Conservation (phyloP, 2,888 invertebrate genomes). For the Macaria notata region DNA sequence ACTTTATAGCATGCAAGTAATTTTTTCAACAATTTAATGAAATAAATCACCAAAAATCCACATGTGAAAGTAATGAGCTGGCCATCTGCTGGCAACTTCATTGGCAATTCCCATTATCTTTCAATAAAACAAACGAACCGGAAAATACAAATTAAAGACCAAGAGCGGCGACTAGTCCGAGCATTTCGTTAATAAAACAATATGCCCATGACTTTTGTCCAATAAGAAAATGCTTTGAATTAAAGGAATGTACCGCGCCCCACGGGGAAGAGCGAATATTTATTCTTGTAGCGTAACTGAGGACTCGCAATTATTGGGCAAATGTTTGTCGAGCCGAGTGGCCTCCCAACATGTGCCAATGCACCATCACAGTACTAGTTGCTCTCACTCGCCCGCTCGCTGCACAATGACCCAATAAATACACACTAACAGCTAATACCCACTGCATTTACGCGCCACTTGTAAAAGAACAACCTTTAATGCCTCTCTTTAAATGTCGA, state of each 20-base stretch:
- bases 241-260: conserved; percentile 62
- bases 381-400: conserved; percentile 56
- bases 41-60: too few relatives aligned
- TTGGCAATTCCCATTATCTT: conserved; percentile 14
- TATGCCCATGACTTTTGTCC: conserved; percentile 64
- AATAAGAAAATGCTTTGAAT: conserved; percentile 74
- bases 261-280: conserved; percentile 61
- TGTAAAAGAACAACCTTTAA: conserved; percentile 30
- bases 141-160: conserved; percentile 30
- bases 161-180: conserved; percentile 39
- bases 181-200: conserved; percentile 71
- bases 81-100: background rate
- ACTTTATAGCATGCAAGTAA: too few relatives aligned
- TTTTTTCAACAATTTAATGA: too few relatives aligned
- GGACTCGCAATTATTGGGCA: conserved; percentile 77
- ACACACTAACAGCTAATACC: conserved; percentile 44
- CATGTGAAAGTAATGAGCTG: too few relatives aligned
- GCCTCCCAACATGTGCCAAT: conserved; percentile 67
- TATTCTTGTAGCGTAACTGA: conserved; percentile 71
- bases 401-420: conserved; percentile 60
- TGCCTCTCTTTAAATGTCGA: conserved; percentile 14
- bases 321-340: conserved; percentile 73
- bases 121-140: conserved; percentile 22
- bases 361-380: conserved; percentile 66
- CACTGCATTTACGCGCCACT: conserved; percentile 37